A percentile compares a stretch with the other conserved stretches of the same genome.
These are phyloP conservation scores for Bradypus variegatus DNA, from an alignment of 2,797 vertebrate species.

Conservation along the genomic window DNA sequence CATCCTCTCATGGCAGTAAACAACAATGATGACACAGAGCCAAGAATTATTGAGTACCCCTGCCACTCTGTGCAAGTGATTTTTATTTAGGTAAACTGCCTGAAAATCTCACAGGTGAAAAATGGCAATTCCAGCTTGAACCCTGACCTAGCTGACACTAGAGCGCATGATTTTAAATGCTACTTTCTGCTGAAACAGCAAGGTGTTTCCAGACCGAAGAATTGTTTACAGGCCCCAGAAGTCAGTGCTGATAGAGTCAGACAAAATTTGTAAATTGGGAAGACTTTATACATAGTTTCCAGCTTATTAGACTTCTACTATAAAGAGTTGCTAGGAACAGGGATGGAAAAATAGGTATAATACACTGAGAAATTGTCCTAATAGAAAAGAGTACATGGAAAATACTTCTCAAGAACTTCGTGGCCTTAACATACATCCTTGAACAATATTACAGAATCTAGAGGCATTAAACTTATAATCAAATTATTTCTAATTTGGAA, in stretches of 20 bases:
- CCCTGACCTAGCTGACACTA: background rate
- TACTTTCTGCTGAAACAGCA: background rate
- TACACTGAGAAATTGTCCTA: background rate
- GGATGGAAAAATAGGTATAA: background rate
- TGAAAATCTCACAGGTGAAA: background rate
- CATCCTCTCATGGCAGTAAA: no score
- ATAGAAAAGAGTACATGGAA: background rate
- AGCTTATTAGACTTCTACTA: background rate
- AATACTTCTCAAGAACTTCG: background rate
- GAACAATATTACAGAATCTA: background rate
- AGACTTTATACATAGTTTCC: no score
- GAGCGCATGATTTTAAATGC: background rate
- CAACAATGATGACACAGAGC: no score
- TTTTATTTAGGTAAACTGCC: background rate
- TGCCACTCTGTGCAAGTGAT: no score
- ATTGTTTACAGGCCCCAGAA: background rate
- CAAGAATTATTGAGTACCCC: no score
- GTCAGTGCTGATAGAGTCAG: background rate
- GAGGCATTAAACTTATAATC: background rate
- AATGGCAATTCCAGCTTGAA: background rate
- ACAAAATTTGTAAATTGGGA: background rate
- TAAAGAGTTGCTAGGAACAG: background rate
- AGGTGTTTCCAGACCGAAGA: no score
- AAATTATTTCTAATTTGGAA: conserved; percentile 1
- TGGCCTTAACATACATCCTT: background rate